Evolutionary conservation across 2,797 vertebrate species (phyloP).

Genomic region (Helicolenus hilgendorfi): DNA sequence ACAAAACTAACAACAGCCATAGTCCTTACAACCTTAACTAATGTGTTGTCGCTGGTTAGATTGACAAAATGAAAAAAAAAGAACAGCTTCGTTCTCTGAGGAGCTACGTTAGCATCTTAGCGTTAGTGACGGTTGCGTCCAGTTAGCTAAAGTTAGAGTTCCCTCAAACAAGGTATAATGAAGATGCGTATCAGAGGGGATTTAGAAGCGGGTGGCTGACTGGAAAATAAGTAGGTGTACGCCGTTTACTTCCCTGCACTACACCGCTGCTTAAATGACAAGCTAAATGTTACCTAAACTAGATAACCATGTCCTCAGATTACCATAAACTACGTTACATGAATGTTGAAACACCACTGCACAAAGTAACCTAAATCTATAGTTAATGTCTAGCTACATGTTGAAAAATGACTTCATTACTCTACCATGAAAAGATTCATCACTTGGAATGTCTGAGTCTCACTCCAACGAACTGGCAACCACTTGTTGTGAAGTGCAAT

Average conservation of each 20-base stretch:
- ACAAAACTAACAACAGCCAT: not conserved
- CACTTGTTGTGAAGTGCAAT: not conserved
- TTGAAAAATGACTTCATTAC: too few species aligned
- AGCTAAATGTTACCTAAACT: not conserved
- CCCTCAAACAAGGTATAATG: not conserved
- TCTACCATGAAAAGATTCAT: too few species aligned
- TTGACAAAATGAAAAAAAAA: not conserved
- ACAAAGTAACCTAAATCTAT: not conserved
- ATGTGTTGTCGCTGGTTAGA: too few species aligned
- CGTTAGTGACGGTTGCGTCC: too few species aligned
- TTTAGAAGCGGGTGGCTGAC: not conserved
- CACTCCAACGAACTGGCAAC: not conserved
- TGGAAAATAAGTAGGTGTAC: not conserved
- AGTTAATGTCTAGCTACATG: not conserved
- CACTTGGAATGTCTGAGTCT: not conserved
- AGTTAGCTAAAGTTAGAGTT: not conserved
- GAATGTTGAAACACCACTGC: not conserved
- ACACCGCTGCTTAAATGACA: not conserved
- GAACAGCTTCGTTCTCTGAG: not conserved
- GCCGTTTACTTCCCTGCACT: not conserved
- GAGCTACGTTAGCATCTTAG: not conserved
- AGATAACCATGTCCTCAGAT: too few species aligned
- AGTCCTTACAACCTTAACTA: not conserved
- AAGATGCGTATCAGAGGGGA: not conserved
- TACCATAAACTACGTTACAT: not conserved